Base-by-base conservation (phyloP, 2,113 vertebrate genomes). In the Eubucco bourcierii region DNA sequence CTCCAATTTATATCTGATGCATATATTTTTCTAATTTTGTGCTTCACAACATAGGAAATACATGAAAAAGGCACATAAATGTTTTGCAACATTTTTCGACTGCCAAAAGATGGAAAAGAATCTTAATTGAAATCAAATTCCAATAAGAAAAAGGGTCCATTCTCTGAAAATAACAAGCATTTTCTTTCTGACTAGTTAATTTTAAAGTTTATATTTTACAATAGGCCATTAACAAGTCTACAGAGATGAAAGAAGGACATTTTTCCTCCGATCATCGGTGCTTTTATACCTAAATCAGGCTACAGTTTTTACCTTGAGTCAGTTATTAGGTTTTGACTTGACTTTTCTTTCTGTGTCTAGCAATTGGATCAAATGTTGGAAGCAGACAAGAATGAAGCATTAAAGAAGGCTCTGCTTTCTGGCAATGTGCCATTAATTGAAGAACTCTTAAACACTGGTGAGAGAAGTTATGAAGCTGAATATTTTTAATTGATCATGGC, bases 371-470 rank as follows among this genome's bases (percentile, higher is more conserved):
- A 94, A 44, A 53, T 72, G 4, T 88, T 97, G 41, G 88, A 94
- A 3, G 21, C 3, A 2, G 95, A 98, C 34, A 98, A 95, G 87
- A 96, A 93, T 16, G 97, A 98, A 10, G 55, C 67, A 1, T 97
- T 99, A 53, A 99, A 99, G 97, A 98, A 93, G 84, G 99, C 99
- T 88, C 96, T 99, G 64, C 96, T 94, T 87, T 23, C 80, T 9
- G 98, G 98, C 95, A 97, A 99, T 94, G 82, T 95, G 71, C 64
- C 91, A 4, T 75, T 98, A 63, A 97, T 99, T 72, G 93, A 98
- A 82, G 97, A 98, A 66, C 98, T 99, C 55, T 94, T 99, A 95
- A 98, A 98, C 87, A 97, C 97, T 1, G 98, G 98, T 98, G 94
- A 97, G 96, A 79, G 44, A 91, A 84, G 27, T 80, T 92, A 55